phyloP scores from a whole-genome alignment of 2,888 invertebrate genomes.

The Cremastinae sp. region DNA sequence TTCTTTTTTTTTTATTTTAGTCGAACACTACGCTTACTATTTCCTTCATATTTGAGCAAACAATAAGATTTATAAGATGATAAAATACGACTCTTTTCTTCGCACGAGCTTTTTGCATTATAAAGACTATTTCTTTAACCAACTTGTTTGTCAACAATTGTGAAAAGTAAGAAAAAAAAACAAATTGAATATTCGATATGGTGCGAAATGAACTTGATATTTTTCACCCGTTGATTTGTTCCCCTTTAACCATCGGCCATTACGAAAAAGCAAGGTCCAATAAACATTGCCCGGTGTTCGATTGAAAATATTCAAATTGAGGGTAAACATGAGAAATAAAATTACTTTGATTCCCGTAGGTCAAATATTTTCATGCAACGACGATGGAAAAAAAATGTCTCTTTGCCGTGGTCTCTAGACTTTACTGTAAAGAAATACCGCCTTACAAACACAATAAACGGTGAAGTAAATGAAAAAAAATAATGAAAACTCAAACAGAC shows the following conservation, averaged over 20 bases:
- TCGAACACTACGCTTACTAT: conserved; percentile 1
- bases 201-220: conserved; percentile 34
- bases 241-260: neutral
- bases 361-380: conserved; percentile 39
- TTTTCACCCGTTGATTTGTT: neutral
- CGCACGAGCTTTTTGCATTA: conserved; percentile 35
- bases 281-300: conserved; percentile 51
- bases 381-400: conserved; percentile 11
- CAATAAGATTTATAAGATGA: neutral
- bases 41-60: neutral
- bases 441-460: conserved; percentile 26
- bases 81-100: conserved; percentile 15
- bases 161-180: neutral
- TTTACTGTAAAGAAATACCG: conserved; percentile 31
- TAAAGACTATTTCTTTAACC: conserved; percentile 20
- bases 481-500: conserved; percentile 5
- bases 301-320: conserved; percentile 1
- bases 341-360: conserved; percentile 22
- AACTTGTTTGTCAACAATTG: conserved; percentile 15
- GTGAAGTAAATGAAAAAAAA: conserved; percentile 6
- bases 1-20: conserved; percentile 10
- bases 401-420: neutral
- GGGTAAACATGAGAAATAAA: conserved; percentile 8
- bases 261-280: conserved; percentile 51
- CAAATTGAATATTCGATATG: conserved; percentile 18